phyloP scores from a whole-genome alignment of 23 tunicate genomes.

The Clavelina lepadiformis region DNA sequence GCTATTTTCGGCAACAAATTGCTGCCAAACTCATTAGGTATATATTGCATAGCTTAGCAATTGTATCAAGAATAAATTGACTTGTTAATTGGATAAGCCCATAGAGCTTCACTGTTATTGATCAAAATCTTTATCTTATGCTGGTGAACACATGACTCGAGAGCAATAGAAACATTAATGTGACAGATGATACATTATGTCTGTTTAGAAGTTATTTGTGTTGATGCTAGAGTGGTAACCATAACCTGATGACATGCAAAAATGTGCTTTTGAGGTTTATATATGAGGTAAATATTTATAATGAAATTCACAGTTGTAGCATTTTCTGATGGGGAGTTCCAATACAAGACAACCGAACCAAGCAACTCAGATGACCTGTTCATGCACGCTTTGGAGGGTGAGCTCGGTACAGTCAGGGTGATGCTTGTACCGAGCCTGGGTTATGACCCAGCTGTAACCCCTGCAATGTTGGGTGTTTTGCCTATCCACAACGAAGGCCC shows the following conservation, averaged over 20 bases:
- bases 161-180: no score
- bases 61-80: no score
- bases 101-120: no score
- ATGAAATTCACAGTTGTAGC: constrained; percentile 64
- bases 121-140: no score
- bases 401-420: constrained; percentile 31
- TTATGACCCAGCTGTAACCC: constrained; percentile 44
- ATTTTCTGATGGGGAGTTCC: constrained; percentile 52
- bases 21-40: constrained; percentile 69
- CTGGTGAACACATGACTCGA: no score
- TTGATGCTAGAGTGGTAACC: no score
- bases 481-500: constrained; percentile 38
- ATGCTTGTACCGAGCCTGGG: constrained; percentile 35
- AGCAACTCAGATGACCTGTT: constrained; percentile 69
- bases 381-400: constrained; percentile 76
- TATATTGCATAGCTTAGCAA: neutral
- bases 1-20: constrained; percentile 56
- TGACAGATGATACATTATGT: no score
- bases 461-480: constrained; percentile 25
- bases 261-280: no score
- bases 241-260: no score
- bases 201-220: no score
- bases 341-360: constrained; percentile 84
- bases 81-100: no score
- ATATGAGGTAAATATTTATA: no score